A percentile compares a stretch with the other conserved stretches of the same genome.
phyloP scores from a whole-genome alignment of 2,797 vertebrate genomes.

The Clarias platycephalus region DNA sequence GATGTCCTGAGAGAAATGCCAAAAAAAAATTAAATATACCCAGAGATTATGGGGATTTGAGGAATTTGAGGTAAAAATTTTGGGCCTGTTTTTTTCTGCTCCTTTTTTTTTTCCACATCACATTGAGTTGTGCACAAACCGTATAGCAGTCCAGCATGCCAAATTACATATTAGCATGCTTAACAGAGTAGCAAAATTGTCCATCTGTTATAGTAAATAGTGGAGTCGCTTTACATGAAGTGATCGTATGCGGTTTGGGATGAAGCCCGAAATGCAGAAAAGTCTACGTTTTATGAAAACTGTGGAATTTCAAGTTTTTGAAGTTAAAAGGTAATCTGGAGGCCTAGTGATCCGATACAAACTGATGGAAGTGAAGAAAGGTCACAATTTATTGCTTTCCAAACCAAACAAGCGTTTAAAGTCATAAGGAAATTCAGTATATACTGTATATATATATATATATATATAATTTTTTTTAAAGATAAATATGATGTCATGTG shows the following conservation, averaged over 20 bases:
- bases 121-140: background rate
- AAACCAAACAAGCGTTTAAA: background rate
- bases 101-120: background rate
- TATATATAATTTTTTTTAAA: too few relatives aligned
- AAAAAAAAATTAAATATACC: background rate
- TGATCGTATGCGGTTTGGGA: background rate
- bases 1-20: background rate
- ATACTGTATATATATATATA: background rate
- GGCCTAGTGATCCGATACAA: background rate
- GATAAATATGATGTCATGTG: too few relatives aligned
- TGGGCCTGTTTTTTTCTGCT: background rate
- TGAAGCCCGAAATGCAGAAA: background rate
- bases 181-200: background rate
- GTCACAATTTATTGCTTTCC: background rate
- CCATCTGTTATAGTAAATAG: background rate
- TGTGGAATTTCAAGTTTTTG: background rate
- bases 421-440: background rate
- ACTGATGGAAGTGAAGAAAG: background rate
- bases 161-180: background rate
- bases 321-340: background rate
- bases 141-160: background rate
- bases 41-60: background rate
- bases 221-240: background rate
- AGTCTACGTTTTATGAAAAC: background rate
- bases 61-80: background rate